Evolutionary conservation across 2,888 invertebrate species (phyloP), one percentile per base, ranked within the genome.

Genomic region (Limnephilus marmoratus): DNA sequence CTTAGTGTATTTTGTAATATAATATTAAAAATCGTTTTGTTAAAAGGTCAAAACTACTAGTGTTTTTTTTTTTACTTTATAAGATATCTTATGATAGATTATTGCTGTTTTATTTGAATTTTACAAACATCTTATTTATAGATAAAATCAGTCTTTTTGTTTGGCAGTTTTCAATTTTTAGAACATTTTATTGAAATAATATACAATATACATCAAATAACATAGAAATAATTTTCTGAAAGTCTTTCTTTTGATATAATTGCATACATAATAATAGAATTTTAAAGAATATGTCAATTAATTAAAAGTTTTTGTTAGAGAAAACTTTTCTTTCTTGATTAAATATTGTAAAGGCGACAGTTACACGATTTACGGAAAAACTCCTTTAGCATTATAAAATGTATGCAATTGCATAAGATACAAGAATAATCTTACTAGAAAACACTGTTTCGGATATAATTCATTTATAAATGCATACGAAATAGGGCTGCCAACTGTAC

Each of bases 371-470:
- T 86, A 45, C 15, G 29, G 31, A 45, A 15, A 45, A 86, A 86
- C n/a, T 49, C 41, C 82, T 83, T 41, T 83, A 83, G 83, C 86
- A 45, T 86, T 53, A 53, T 87, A 87, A 31, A 31, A 87, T 87
- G 53, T 87, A 87, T 87, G 53, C 49, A 49, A 81, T 90, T 90
- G 49, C 90, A 90, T 90, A 90, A 90, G 41, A 45, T 90, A 18
- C 49, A 86, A 83, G 24, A 34, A 83, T 83, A 83, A 83, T 83
- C 31, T 83, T 83, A 34, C 37, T 83, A 83, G 83, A 83, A 83
- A 34, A 37, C 83, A 83, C 41, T 34, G 68, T 68, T 68, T 68
- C 68, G 68, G 68, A 68, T 68, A 68, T 68, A 68, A 68, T 68
- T 68, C 68, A 68, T 68, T 68, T 18, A 68, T 68, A 24, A 68